Percentiles rank a stretch among this genome's conserved stretches.
Evolutionary conservation across 2,888 invertebrate genomes (phyloP).

Genomic region (Cephus sareptanus): DNA sequence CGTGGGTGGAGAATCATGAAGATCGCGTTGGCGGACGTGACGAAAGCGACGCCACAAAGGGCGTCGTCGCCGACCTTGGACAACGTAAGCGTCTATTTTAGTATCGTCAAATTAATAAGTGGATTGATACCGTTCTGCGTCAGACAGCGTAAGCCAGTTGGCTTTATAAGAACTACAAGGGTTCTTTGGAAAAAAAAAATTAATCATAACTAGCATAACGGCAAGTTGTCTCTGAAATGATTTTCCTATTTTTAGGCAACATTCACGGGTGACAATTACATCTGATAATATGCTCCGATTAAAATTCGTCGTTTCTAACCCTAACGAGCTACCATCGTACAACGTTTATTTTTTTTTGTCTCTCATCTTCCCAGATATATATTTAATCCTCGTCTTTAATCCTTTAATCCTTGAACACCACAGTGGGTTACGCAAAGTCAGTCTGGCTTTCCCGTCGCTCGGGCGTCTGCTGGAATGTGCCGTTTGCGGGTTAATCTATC

Average conservation of each 20-base stretch:
- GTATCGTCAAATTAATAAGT: not conserved
- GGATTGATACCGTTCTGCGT: not conserved
- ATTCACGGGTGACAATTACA: not conserved
- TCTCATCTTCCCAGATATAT: not conserved
- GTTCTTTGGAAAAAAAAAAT: no score
- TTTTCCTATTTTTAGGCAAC: not conserved
- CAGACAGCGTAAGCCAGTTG: not conserved
- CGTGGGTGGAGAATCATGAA: conserved; percentile 22
- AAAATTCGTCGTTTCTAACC: no score
- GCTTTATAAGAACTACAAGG: not conserved
- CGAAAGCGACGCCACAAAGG: conserved; percentile 10
- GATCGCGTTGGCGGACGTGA: conserved; percentile 29
- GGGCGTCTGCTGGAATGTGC: no score
- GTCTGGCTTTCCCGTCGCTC: no score
- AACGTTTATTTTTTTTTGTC: no score
- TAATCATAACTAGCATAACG: not conserved
- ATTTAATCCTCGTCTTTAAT: not conserved
- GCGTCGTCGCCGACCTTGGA: not conserved
- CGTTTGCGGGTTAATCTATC: not conserved
- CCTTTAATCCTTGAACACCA: no score
- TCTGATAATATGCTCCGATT: no score
- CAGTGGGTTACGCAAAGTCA: no score
- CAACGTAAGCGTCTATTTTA: not conserved
- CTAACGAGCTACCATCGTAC: no score
- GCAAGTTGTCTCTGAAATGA: not conserved